Evolutionary conservation across 2,113 vertebrate genomes (phyloP).

Genomic region (Embiotoca jacksoni): DNA sequence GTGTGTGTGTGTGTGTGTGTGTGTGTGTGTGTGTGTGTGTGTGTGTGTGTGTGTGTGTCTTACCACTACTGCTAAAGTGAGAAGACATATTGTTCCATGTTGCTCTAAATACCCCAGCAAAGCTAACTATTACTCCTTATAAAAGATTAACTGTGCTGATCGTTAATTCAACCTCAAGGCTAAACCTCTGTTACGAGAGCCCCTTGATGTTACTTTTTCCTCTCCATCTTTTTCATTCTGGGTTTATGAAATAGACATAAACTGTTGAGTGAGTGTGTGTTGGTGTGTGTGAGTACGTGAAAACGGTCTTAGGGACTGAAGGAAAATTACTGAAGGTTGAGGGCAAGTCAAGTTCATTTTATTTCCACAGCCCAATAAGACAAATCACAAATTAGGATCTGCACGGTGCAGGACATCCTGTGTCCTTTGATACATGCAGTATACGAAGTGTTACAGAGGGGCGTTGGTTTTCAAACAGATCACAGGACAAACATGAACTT

Average conservation of each 20-base stretch:
- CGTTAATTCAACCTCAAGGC: constrained; percentile 74
- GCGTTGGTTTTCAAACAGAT: no score
- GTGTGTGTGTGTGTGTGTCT: constrained; percentile 7
- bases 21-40: constrained; percentile 11
- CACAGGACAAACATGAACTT: no score
- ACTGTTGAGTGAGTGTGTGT: constrained; percentile 79
- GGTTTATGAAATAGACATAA: constrained; percentile 76
- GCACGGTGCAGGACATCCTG: no score
- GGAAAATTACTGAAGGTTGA: background rate
- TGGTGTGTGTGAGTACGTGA: constrained; percentile 82
- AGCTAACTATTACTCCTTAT: constrained; percentile 71
- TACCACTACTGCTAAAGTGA: background rate
- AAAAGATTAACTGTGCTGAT: constrained; percentile 64
- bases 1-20: constrained; percentile 13
- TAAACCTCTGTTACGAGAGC: constrained; percentile 38
- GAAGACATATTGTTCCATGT: constrained; percentile 53
- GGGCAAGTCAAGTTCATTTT: background rate
- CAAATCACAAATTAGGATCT: background rate
- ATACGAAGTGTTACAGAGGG: no score
- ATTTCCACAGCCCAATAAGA: background rate
- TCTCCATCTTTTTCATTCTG: constrained; percentile 35
- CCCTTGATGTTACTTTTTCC: constrained; percentile 42
- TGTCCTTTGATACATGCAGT: no score
- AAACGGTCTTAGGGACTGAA: background rate
- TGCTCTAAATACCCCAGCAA: constrained; percentile 58